Conservation (phyloP, 2,888 invertebrate species). For the Argyresthia albistria region DNA sequence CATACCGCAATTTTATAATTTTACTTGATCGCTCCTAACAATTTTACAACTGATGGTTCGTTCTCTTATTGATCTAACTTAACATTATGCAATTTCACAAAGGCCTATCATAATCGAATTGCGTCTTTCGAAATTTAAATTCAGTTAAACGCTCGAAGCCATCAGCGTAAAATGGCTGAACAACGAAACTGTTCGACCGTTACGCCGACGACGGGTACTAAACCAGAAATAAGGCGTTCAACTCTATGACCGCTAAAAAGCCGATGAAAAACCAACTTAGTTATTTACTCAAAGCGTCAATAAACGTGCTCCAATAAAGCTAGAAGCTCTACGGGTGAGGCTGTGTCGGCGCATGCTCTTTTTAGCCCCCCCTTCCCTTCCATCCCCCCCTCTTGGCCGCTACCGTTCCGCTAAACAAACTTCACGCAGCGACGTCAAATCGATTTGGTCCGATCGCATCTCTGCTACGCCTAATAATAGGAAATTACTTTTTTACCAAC, state of each 20-base stretch:
- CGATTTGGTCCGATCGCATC: conserved; percentile 60
- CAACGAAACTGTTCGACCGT: conserved; percentile 18
- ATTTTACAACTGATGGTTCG: no score
- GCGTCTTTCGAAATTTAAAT: background rate
- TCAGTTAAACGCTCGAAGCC: no score
- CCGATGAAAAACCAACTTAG: conserved; percentile 24
- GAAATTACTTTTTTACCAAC: conserved; percentile 55
- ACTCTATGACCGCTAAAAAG: conserved; percentile 18
- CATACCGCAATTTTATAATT: conserved; percentile 40
- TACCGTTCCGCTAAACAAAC: conserved; percentile 67
- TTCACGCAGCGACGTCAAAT: conserved; percentile 61
- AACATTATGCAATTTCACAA: no score
- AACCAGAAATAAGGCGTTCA: conserved; percentile 17
- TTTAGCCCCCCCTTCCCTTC: conserved; percentile 12
- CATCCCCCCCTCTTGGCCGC: conserved; percentile 18
- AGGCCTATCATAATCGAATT: background rate
- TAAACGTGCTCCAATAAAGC: conserved; percentile 39
- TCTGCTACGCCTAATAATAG: conserved; percentile 52
- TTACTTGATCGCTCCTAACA: conserved; percentile 9
- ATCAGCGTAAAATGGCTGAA: background rate
- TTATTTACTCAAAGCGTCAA: conserved; percentile 40
- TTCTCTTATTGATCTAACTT: no score
- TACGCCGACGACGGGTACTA: background rate
- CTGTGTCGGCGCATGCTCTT: conserved; percentile 37
- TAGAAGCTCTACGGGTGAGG: conserved; percentile 15